Evolutionary conservation across 2,797 vertebrate genomes (phyloP).

Genomic region (Smutsia gigantea): DNA sequence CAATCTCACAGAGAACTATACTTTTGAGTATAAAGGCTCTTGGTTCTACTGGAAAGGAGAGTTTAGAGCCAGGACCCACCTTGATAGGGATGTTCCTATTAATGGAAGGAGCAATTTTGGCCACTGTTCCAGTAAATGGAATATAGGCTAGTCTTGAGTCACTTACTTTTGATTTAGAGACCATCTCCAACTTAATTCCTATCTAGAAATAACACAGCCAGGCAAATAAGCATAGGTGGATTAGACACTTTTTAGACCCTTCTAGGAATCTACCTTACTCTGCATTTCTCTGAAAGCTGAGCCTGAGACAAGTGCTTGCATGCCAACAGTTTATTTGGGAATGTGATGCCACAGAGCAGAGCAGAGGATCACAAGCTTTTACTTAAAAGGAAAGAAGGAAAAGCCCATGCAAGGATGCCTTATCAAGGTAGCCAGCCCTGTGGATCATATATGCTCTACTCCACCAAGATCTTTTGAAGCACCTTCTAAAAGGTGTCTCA

Average conservation of each 20-base stretch:
- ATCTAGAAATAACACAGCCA: slow-evolving; percentile 3
- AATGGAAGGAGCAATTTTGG: not conserved
- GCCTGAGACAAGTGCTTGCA: not conserved
- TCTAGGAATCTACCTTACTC: not conserved
- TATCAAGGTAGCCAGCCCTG: not conserved
- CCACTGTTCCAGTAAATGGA: not conserved
- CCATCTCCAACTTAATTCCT: not conserved
- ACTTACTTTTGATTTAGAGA: not conserved
- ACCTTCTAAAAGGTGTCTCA: not conserved
- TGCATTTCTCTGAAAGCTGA: not conserved
- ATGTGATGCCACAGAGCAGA: not conserved
- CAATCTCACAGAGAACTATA: not conserved
- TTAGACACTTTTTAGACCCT: not conserved
- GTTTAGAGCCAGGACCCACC: not conserved
- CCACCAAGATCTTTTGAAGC: not conserved
- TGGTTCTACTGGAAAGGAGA: not conserved
- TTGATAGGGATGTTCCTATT: not conserved
- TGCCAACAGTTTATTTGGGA: not conserved
- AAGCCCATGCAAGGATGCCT: not conserved
- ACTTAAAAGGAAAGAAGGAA: not conserved
- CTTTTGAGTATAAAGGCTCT: not conserved
- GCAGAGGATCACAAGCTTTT: too few species aligned
- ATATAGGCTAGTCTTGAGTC: not conserved
- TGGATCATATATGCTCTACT: too few species aligned
- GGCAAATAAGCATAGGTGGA: not conserved